These are phyloP conservation scores for Sympetrum striolatum DNA, from an alignment of 2,888 invertebrate species.

Conservation along the genomic window DNA sequence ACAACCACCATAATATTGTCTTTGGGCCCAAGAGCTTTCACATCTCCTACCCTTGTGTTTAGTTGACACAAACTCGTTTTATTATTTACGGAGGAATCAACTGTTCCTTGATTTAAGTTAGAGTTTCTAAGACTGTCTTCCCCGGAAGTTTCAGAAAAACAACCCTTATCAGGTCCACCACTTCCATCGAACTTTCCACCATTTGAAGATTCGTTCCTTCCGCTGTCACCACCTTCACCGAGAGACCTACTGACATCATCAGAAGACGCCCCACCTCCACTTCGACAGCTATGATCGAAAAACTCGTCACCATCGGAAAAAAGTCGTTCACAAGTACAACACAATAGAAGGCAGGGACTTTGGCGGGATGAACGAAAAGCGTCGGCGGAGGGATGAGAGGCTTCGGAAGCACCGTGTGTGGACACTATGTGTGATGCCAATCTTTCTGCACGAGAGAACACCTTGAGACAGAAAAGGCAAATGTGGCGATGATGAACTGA, in stretches of 20 bases:
- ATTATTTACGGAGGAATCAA: not conserved
- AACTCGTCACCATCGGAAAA: constrained; percentile 80
- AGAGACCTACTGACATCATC: constrained; percentile 50
- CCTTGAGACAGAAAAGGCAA: constrained; percentile 82
- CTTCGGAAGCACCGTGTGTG: constrained; percentile 79
- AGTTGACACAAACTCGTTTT: not conserved
- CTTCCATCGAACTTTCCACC: constrained; percentile 37
- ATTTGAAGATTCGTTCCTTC: constrained; percentile 42
- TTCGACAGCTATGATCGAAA: constrained; percentile 73
- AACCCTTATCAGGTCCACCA: constrained; percentile 23
- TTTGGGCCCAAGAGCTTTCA: not conserved
- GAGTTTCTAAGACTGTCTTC: constrained; percentile 45
- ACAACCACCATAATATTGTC: constrained; percentile 23
- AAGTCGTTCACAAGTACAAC: constrained; percentile 80
- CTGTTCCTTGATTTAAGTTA: not conserved
- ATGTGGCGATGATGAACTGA: constrained; percentile 82
- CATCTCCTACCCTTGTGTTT: not conserved
- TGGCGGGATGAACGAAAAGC: constrained; percentile 72
- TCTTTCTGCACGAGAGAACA: constrained; percentile 82
- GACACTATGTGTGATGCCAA: constrained; percentile 78
- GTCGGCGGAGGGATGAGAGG: constrained; percentile 70
- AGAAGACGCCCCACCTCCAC: constrained; percentile 57
- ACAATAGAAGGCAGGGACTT: constrained; percentile 77
- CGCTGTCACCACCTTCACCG: constrained; percentile 48
- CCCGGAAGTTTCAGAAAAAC: constrained; percentile 46